A percentile compares a stretch with the other conserved stretches of the same genome.
Conservation (phyloP, 1,140 invertebrate genomes). For the Spodoptera litura region DNA sequence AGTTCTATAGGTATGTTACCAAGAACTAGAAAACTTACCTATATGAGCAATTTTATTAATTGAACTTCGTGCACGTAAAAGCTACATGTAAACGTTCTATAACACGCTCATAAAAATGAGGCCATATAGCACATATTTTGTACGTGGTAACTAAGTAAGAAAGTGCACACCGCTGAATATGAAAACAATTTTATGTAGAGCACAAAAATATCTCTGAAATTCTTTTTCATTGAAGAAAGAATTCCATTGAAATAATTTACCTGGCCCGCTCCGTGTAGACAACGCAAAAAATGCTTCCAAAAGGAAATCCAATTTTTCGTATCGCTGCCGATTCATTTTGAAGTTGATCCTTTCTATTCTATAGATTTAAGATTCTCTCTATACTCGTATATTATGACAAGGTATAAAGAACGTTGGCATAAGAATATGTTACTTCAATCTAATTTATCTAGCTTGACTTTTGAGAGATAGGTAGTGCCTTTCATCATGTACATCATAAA, state of each 20-base stretch:
- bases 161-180: slow-evolving; percentile 4
- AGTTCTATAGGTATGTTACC: background rate
- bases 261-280: slow-evolving; percentile 23
- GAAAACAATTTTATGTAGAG: slow-evolving; percentile 14
- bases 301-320: slow-evolving; percentile 51
- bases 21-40: no score
- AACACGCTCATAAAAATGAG: no score
- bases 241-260: slow-evolving; percentile 42
- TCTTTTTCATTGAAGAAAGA: slow-evolving; percentile 36
- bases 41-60: no score
- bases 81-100: no score
- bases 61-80: no score
- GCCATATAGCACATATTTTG: background rate
- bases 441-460: background rate
- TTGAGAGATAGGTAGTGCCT: background rate
- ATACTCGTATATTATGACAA: background rate
- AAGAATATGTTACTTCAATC: background rate
- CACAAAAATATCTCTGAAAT: slow-evolving; percentile 33
- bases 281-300: slow-evolving; percentile 44
- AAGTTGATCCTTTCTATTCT: slow-evolving; percentile 54
- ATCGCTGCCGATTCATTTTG: slow-evolving; percentile 42
- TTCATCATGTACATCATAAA: background rate
- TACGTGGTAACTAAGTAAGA: background rate
- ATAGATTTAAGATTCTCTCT: slow-evolving; percentile 34
- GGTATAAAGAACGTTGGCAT: background rate